Base-by-base conservation (phyloP, 2,888 invertebrate species). In the Chloromyia formosa region DNA sequence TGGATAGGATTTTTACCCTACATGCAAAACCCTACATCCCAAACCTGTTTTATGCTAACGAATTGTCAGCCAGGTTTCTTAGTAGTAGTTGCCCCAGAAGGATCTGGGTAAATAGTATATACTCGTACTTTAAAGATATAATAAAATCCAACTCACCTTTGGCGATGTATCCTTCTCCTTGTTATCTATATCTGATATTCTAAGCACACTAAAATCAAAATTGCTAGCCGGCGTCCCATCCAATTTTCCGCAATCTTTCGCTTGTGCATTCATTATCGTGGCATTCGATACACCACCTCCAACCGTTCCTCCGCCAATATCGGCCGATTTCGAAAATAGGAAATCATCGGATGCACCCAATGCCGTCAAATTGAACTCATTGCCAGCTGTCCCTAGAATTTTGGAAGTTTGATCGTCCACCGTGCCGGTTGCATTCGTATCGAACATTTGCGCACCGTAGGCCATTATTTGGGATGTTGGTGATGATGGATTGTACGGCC, bases 171-270 rank as follows among this genome's bases (percentile, higher is more conserved):
- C 74, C 42, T 77, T 77, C 22, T 74, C 74, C 18, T 77, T 75
- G 42, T 69, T 76, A 22, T 77, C 75, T 49, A 77, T 72, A 20
- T 75, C n/a, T 35, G 74, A 35, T 61, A 77, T 72, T 12, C 73
- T 71, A 53, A 77, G 74, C 16, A 35, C 69, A 49, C 42, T 40
- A 58, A 75, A 77, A 71, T 77, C 75, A 54, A 71, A 77, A 35
- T 76, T 76, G 12, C 58, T 66, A 27, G 75, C 35, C 18, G 72
- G 3, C 4, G 60, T 16, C 14, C 61, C 73, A 60, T 60, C 73
- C 53, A 73, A 45, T 27, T 73, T 60, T 12, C 61, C 16, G 22
- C 61, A 60, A 23, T 61, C 73, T 22, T 60, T 73, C 1, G 73
- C 3, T 27, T 49, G 49, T 22, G 14, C 12, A 42, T 45, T 61